Evolutionary conservation across 2,888 invertebrate species (phyloP).

Genomic region (Chalcosyrphus nemorum): DNA sequence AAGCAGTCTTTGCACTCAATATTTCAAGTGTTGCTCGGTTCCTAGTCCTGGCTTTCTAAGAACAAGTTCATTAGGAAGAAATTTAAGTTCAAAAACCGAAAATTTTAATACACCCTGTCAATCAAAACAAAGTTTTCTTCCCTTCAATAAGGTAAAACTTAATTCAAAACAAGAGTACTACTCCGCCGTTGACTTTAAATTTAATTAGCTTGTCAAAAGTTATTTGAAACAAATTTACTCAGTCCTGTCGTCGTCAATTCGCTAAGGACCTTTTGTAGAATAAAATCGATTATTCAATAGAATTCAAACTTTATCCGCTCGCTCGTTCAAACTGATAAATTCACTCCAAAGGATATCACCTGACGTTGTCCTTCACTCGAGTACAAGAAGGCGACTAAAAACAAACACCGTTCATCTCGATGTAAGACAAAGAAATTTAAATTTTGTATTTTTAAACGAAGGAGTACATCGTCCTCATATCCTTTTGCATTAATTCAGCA

Average conservation of each 20-base stretch:
- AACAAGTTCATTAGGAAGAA: too few relatives aligned
- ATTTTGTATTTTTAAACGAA: constrained; percentile 9
- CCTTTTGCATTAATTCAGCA: constrained; percentile 16
- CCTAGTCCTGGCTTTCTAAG: too few relatives aligned
- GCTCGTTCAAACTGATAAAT: constrained; percentile 53
- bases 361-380: constrained; percentile 15
- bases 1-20: too few relatives aligned
- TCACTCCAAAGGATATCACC: constrained; percentile 41
- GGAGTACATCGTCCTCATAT: constrained; percentile 25
- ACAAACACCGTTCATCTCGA: neutral
- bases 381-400: neutral
- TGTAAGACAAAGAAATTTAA: constrained; percentile 57
- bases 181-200: constrained; percentile 36
- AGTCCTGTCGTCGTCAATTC: neutral
- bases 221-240: neutral
- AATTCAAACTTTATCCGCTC: constrained; percentile 50
- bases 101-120: neutral
- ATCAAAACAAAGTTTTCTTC: neutral
- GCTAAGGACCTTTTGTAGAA: constrained; percentile 15
- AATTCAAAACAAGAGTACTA: neutral
- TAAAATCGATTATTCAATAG: constrained; percentile 60
- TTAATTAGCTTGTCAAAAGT: constrained; percentile 51
- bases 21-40: too few relatives aligned
- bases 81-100: neutral
- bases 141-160: neutral